Conservation (phyloP, 2,888 invertebrate species). For the Calephelis perditalis region DNA sequence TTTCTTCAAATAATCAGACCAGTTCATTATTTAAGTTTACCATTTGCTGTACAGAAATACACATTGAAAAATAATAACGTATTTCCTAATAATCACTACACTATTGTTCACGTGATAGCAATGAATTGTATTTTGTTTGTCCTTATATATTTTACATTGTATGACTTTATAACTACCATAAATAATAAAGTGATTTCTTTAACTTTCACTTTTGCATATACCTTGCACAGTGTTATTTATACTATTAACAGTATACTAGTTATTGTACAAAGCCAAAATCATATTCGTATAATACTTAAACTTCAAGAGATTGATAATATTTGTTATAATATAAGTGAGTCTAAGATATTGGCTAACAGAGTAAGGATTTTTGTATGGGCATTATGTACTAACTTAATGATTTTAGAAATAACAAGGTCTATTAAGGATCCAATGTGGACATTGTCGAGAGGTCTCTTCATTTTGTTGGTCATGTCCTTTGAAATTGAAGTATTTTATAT, state of each 20-base stretch:
- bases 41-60: conserved; percentile 28
- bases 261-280: conserved; percentile 19
- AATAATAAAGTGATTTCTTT: conserved; percentile 8
- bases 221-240: conserved; percentile 23
- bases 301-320: conserved; percentile 21
- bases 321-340: conserved; percentile 17
- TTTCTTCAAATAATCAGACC: conserved; percentile 22
- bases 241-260: conserved; percentile 20
- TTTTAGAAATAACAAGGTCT: not conserved
- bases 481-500: conserved; percentile 31
- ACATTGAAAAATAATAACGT: conserved; percentile 20
- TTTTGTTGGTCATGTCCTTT: conserved; percentile 27
- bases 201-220: conserved; percentile 21
- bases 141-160: conserved; percentile 20
- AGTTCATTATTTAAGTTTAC: conserved; percentile 21
- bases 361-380: not conserved
- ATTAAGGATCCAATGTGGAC: conserved; percentile 26
- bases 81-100: conserved; percentile 14
- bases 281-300: conserved; percentile 22
- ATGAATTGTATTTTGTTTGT: conserved; percentile 21
- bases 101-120: conserved; percentile 15
- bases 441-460: conserved; percentile 23
- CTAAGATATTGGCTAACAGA: not conserved
- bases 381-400: not conserved
- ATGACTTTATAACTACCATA: conserved; percentile 16